phyloP scores from a whole-genome alignment of 1,140 invertebrate species.

The Polyergus mexicanus region DNA sequence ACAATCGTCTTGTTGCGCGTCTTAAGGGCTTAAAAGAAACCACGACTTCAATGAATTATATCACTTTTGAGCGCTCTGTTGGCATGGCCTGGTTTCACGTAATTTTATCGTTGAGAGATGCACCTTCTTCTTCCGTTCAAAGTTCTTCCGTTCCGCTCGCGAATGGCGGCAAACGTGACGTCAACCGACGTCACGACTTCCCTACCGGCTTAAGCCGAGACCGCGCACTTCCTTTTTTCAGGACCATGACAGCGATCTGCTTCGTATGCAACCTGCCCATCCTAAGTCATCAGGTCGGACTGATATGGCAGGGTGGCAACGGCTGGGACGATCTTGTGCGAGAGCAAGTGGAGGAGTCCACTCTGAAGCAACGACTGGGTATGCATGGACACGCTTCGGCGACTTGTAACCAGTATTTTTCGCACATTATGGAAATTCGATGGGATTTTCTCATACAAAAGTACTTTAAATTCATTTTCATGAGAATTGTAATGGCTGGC shows the following conservation, averaged over 20 bases:
- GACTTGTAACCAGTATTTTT: constrained; percentile 31
- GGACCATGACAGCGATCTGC: constrained; percentile 97
- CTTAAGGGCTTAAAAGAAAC: constrained; percentile 25
- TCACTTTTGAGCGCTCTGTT: constrained; percentile 78
- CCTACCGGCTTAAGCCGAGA: constrained; percentile 31
- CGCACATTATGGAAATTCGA: constrained; percentile 56
- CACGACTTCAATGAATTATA: constrained; percentile 61
- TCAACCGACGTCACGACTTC: neutral
- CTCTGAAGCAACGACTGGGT: constrained; percentile 92
- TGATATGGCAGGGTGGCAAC: constrained; percentile 97
- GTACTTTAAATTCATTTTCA: constrained; percentile 27
- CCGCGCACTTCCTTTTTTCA: constrained; percentile 80
- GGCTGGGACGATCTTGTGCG: constrained; percentile 96
- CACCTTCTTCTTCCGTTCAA: constrained; percentile 74
- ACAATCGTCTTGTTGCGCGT: neutral
- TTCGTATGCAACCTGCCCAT: constrained; percentile 98
- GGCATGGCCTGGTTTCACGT: constrained; percentile 83
- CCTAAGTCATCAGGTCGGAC: constrained; percentile 96
- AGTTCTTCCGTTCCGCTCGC: constrained; percentile 33
- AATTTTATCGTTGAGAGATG: constrained; percentile 76
- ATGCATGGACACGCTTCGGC: constrained; percentile 50
- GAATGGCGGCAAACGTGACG: constrained; percentile 21
- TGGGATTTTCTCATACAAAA: constrained; percentile 42
- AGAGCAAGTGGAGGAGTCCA: constrained; percentile 94
- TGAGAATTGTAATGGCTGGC: neutral